Evolutionary conservation across 2,797 vertebrate genomes (phyloP), one percentile per base, ranked within the genome.

Genomic region (Peromyscus attwateri): DNA sequence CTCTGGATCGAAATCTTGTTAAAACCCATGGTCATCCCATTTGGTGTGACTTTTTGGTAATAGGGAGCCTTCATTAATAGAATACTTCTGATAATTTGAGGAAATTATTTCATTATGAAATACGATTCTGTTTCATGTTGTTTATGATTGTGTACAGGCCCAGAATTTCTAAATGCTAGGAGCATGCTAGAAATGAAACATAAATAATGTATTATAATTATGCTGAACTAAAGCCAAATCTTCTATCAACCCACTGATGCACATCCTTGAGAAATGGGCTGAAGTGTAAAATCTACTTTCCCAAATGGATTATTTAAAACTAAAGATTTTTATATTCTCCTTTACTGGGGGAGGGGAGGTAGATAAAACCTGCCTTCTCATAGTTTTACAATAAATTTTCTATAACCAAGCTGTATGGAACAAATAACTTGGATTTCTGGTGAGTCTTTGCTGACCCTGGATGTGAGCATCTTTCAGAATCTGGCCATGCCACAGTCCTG

Each of bases 191-290:
- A 97, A 96, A 93, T 10, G 55, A 93, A 92, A 87, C 76, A 73
- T 97, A 92, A 94, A 90, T 97, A 96, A 97, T 94, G 91, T 95
- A 95, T 95, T 92, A 27, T 57, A 94, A 96, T 93, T 95, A 93
- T 88, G 66, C 49, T 77, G 66, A 95, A 92, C 84, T 76, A 76
- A 97, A 87, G 87, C 92, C 94, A 96, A 25, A 83, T 90, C 95
- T 95, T 87, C 89, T 80, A 1, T 29, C 94, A 89, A 81, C 84
- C 96, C 34, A 43, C 37, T 29, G 80, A 80, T 49, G 71, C 40
- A 75, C 34, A 49, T 75, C 93, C 57, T 0, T 71, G 66, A 96
- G 87, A 96, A 96, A 93, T 40, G 76, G 89, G n/a, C 83, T 92
- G 17, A 95, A 94, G 89, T 91, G n/a, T 89, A 91, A 95, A 95